A percentile compares a stretch with the other conserved stretches of the same genome.
Conservation (phyloP, 1,140 invertebrate genomes). For the Leptinotarsa texana region DNA sequence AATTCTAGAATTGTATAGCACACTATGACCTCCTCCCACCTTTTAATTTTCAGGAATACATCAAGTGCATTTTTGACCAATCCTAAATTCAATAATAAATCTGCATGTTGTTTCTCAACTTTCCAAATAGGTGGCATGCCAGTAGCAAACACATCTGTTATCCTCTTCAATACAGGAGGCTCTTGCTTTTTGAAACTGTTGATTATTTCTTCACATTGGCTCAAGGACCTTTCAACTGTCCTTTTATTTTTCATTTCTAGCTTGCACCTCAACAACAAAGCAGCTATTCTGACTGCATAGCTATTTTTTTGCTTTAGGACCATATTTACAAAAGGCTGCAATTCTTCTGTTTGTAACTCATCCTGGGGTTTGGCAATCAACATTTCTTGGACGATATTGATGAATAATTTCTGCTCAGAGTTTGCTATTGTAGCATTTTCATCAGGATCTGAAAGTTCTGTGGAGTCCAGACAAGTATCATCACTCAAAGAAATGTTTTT, state of each 20-base stretch:
- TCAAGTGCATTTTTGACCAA: conserved; percentile 85
- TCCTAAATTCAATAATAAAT: conserved; percentile 79
- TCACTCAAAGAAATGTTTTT: conserved; percentile 76
- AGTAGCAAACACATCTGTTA: conserved; percentile 66
- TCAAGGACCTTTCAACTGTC: conserved; percentile 83
- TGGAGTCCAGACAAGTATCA: conserved; percentile 79
- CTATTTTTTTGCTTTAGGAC: conserved; percentile 64
- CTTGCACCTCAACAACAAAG: conserved; percentile 68
- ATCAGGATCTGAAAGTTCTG: conserved; percentile 67
- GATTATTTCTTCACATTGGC: conserved; percentile 81
- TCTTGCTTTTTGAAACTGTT: conserved; percentile 60
- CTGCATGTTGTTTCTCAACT: conserved; percentile 75
- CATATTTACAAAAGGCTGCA: conserved; percentile 76
- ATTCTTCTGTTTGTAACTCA: conserved; percentile 77
- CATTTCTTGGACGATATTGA: conserved; percentile 71
- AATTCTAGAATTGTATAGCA: conserved; percentile 86
- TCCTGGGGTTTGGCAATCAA: conserved; percentile 76
- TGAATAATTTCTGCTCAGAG: conserved; percentile 77
- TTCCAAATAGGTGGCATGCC: conserved; percentile 74
- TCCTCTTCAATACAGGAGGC: conserved; percentile 57
- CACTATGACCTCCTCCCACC: conserved; percentile 92
- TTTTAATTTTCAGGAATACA: conserved; percentile 75
- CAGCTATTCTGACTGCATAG: conserved; percentile 72
- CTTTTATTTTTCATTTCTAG: conserved; percentile 76
- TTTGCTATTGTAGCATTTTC: conserved; percentile 64